Percentiles rank a stretch among this genome's conserved stretches.
These are phyloP conservation scores for Sylvietta virens DNA, from an alignment of 2,113 vertebrate species.

Conservation along the genomic window DNA sequence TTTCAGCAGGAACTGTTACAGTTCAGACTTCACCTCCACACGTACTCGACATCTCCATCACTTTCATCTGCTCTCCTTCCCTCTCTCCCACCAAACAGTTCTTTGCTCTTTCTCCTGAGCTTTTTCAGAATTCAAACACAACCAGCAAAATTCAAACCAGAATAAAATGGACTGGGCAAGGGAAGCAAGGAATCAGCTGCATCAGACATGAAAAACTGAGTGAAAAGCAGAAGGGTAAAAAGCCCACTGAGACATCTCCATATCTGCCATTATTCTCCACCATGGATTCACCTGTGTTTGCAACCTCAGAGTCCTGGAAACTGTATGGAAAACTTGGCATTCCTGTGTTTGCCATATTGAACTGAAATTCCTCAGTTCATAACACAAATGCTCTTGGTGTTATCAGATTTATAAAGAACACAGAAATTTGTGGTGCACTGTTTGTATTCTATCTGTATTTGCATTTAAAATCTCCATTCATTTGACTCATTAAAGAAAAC, in stretches of 20 bases:
- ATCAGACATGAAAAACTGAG: background rate
- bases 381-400: background rate
- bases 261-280: background rate
- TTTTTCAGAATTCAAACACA: background rate
- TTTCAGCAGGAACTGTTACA: background rate
- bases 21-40: background rate
- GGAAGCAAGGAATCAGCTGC: background rate
- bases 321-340: background rate
- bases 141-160: background rate
- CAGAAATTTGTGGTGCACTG: background rate
- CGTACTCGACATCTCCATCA: background rate
- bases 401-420: background rate
- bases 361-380: background rate
- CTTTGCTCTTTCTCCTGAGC: background rate
- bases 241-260: accelerated
- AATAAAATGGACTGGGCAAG: background rate
- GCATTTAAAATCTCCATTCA: background rate
- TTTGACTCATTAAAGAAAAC: background rate
- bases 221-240: background rate
- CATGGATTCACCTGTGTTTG: background rate
- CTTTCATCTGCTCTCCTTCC: background rate
- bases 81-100: background rate
- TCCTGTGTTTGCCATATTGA: background rate
- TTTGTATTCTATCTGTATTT: background rate
- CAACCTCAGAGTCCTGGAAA: background rate